Evolutionary conservation across 2,888 invertebrate species (phyloP), one percentile per base, ranked within the genome.

Genomic region (Mongoloraphidia duomilia): DNA sequence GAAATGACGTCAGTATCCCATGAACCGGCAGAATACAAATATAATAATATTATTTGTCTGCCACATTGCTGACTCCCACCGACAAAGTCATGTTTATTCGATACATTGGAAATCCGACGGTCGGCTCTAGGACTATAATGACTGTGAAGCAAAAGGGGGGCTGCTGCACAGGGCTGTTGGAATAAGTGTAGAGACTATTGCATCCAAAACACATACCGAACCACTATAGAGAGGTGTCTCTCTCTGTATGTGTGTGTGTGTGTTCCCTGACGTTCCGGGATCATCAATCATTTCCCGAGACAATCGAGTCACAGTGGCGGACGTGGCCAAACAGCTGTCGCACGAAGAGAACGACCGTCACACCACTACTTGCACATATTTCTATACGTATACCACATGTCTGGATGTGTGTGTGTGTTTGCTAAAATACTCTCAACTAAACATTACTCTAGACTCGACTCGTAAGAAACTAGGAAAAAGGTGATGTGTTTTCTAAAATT

Each of bases 201-300:
- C 45, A 39, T 37, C 9, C 12, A 35, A 44, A 37, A 26, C 14
- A n/a, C 14, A 12, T 42, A 13, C n/a, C 14, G 33, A 42, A 33
- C n/a, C 14, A 17, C 33, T 14, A 8, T 12, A 13, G 58, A 57
- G 59, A 62, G 58, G 57, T 53, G 47, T 50, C 40, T 9, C 10
- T 39, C 2, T 14, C 2, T 9, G 1, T 39, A 6, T 14, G 14
- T 14, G 40, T 14, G 17, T 14, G 40, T 39, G 40, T 39, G 17
- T 39, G 9, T 39, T 12, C 17, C 17, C 13, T 39, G 13, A 12
- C 17, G 40, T 39, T 39, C 13, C n/a, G 44, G 65, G 69, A 71
- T 75, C 75, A 75, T 75, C 75, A 75, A 75, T 75, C 75, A 75
- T 75, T 64, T 63, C 61, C 67, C 61, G 67, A 68, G 69, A 70